phyloP scores from a whole-genome alignment of 2,888 invertebrate species.

The Suillia variegata region DNA sequence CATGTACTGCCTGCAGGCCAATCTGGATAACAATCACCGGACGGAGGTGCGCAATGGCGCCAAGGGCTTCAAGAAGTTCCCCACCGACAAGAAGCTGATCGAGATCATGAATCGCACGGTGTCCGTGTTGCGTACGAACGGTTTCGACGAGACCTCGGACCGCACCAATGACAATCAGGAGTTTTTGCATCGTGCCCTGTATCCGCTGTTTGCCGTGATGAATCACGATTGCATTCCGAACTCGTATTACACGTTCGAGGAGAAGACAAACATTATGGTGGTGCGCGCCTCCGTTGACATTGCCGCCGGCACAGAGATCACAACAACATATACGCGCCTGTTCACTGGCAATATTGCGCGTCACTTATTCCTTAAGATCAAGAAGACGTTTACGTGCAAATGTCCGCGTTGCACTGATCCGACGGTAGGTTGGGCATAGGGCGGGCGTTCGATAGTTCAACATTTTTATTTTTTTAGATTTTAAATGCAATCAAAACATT shows the following conservation, averaged over 20 bases:
- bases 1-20: slow-evolving; percentile 57
- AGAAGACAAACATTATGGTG: slow-evolving; percentile 66
- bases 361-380: slow-evolving; percentile 66
- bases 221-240: slow-evolving; percentile 77
- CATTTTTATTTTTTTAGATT: slow-evolving; percentile 7
- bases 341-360: slow-evolving; percentile 73
- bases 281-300: slow-evolving; percentile 68
- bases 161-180: slow-evolving; percentile 51
- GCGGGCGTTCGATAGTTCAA: not conserved
- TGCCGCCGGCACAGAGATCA: slow-evolving; percentile 70
- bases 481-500: slow-evolving; percentile 23
- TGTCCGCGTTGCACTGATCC: slow-evolving; percentile 74
- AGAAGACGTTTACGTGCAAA: slow-evolving; percentile 72
- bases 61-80: slow-evolving; percentile 55
- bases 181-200: slow-evolving; percentile 67
- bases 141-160: slow-evolving; percentile 56
- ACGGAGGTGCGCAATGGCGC: slow-evolving; percentile 55
- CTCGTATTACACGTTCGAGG: slow-evolving; percentile 71
- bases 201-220: slow-evolving; percentile 71
- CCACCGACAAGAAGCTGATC: slow-evolving; percentile 53
- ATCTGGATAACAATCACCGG: slow-evolving; percentile 55
- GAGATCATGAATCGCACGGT: slow-evolving; percentile 58
- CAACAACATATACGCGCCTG: slow-evolving; percentile 73
- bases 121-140: slow-evolving; percentile 58
- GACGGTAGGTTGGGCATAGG: slow-evolving; percentile 65